These are phyloP conservation scores for Benthosema pterotum DNA, from an alignment of 2,797 vertebrate species.

Conservation along the genomic window DNA sequence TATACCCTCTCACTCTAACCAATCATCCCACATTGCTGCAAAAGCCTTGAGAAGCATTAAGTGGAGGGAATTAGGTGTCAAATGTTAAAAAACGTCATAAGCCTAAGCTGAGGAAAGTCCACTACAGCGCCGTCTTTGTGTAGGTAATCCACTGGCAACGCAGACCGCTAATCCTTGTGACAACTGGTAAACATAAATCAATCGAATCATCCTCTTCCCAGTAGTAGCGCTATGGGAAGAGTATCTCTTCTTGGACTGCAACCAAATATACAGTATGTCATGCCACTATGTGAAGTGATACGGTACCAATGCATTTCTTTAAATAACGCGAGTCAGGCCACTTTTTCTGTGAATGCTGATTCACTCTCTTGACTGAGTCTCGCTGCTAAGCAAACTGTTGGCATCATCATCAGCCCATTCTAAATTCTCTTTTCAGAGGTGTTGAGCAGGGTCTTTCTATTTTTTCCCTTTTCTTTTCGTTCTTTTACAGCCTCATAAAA, in stretches of 20 bases:
- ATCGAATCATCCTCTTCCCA: conserved; percentile 18
- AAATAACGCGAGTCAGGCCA: too few species aligned
- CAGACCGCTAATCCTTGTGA: conserved; percentile 21
- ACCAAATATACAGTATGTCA: background rate
- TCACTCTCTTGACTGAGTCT: background rate
- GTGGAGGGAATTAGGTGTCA: conserved; percentile 15
- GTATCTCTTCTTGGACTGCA: background rate
- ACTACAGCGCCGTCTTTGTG: conserved; percentile 31
- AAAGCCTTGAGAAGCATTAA: conserved; percentile 12
- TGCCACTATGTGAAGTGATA: too few species aligned
- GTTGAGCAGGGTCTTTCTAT: conserved; percentile 19
- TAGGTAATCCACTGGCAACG: conserved; percentile 28
- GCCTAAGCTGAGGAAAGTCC: conserved; percentile 23
- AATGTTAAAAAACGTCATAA: conserved; percentile 14
- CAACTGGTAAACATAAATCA: conserved; percentile 47
- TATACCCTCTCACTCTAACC: background rate
- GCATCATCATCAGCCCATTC: background rate
- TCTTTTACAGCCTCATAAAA: conserved; percentile 24
- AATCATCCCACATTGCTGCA: conserved; percentile 4
- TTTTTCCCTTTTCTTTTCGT: conserved; percentile 18
- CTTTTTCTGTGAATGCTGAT: background rate
- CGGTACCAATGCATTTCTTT: too few species aligned
- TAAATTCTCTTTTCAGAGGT: background rate
- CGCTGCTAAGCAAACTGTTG: too few species aligned
- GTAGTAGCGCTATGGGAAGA: conserved; percentile 28